Evolutionary conservation across 1,140 invertebrate species (phyloP).

Genomic region (Cephus cinctus): DNA sequence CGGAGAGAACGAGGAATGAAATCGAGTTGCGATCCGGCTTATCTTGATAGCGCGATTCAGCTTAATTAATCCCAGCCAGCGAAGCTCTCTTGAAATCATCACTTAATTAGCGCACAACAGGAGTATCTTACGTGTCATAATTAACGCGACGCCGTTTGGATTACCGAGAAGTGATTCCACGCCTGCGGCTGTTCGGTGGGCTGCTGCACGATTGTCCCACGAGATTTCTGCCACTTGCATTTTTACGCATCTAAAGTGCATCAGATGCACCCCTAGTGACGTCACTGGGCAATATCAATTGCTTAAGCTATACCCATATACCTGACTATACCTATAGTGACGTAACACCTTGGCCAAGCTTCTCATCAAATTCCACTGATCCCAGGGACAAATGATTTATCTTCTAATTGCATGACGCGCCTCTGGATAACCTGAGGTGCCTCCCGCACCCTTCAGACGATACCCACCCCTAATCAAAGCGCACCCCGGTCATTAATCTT

Average conservation of each 20-base stretch:
- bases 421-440: constrained; percentile 32
- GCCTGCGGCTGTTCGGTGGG: too few relatives aligned
- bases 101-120: constrained; percentile 50
- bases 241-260: too few relatives aligned
- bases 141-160: constrained; percentile 33
- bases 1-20: constrained; percentile 18
- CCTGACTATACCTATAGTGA: too few relatives aligned
- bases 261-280: too few relatives aligned
- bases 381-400: constrained; percentile 54
- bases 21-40: constrained; percentile 19
- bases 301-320: too few relatives aligned
- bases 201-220: too few relatives aligned
- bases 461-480: constrained; percentile 53
- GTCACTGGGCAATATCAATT: too few relatives aligned
- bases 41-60: constrained; percentile 30
- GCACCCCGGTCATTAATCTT: too few relatives aligned
- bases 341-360: too few relatives aligned
- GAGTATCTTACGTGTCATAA: constrained; percentile 50
- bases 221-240: too few relatives aligned
- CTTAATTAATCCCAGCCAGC: constrained; percentile 40
- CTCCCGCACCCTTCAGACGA: constrained; percentile 24
- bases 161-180: constrained; percentile 15
- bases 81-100: constrained; percentile 34
- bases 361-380: too few relatives aligned
- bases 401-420: constrained; percentile 52